Percentiles rank a stretch among this genome's conserved stretches.
phyloP scores from a whole-genome alignment of 2,888 invertebrate genomes.

The Lapara coniferarum region DNA sequence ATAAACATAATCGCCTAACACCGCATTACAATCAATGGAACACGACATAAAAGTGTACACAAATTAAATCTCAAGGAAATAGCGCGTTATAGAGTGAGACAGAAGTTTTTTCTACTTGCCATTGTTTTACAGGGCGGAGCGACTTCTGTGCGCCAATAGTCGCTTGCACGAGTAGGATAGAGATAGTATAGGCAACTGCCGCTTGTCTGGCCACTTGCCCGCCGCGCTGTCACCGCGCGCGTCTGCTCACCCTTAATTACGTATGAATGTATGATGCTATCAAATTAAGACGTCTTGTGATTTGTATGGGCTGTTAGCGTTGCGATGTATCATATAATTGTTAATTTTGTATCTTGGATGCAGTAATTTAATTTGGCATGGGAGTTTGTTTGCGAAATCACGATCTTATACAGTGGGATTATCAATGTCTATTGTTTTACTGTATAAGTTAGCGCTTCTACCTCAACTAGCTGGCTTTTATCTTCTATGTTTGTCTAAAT shows the following conservation, averaged over 20 bases:
- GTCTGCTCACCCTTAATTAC: conserved; percentile 21
- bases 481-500: too few relatives aligned
- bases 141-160: conserved; percentile 18
- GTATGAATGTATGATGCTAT: conserved; percentile 16
- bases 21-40: conserved; percentile 18
- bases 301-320: conserved; percentile 10
- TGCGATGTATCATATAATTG: conserved; percentile 14
- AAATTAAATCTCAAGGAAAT: conserved; percentile 18
- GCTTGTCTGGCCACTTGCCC: conserved; percentile 20
- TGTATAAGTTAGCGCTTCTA: too few relatives aligned
- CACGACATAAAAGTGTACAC: conserved; percentile 16
- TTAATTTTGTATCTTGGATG: conserved; percentile 7
- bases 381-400: not conserved
- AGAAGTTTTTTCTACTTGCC: conserved; percentile 23
- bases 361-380: not conserved
- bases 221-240: conserved; percentile 18
- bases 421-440: too few relatives aligned
- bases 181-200: not conserved
- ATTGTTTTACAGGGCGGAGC: conserved; percentile 27
- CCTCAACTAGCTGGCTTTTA: too few relatives aligned
- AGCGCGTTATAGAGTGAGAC: conserved; percentile 6
- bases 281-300: conserved; percentile 22
- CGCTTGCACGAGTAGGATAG: conserved; percentile 13
- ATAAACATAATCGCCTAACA: conserved; percentile 10
- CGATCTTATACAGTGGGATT: not conserved